Evolutionary conservation across 1,140 invertebrate species (phyloP).

Genomic region (Colletes latitarsis): DNA sequence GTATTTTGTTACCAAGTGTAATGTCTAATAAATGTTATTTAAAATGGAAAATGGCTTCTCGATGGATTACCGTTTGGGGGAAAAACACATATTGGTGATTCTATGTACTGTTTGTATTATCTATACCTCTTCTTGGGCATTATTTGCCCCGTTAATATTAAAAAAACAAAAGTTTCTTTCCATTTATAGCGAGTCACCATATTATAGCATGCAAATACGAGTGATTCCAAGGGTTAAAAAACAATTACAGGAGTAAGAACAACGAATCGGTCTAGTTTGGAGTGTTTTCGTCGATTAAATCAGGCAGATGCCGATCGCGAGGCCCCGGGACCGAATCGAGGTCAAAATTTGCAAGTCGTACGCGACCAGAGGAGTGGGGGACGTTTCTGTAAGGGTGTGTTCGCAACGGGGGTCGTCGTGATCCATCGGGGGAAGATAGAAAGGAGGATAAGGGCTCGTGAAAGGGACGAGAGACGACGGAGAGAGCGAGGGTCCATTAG

Average conservation of each 20-base stretch:
- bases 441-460: slow-evolving; percentile 42
- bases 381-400: slow-evolving; percentile 40
- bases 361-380: neutral
- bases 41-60: too few species aligned
- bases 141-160: too few species aligned
- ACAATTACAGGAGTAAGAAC: too few species aligned
- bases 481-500: slow-evolving; percentile 68
- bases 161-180: too few species aligned
- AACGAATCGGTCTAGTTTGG: neutral
- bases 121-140: too few species aligned
- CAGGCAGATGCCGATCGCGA: slow-evolving; percentile 11
- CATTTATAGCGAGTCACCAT: too few species aligned
- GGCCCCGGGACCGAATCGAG: slow-evolving; percentile 38
- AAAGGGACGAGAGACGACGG: slow-evolving; percentile 38
- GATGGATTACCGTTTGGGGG: too few species aligned
- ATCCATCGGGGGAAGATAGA: slow-evolving; percentile 45
- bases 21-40: too few species aligned
- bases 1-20: too few species aligned
- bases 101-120: too few species aligned
- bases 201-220: too few species aligned
- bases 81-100: too few species aligned
- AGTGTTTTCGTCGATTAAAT: slow-evolving; percentile 62
- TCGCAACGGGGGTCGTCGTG: slow-evolving; percentile 24
- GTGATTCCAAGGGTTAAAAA: neutral
- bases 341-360: slow-evolving; percentile 66